A percentile compares a stretch with the other conserved stretches of the same genome.
Evolutionary conservation across 2,888 invertebrate species (phyloP).

Genomic region (Tipula helvola): DNA sequence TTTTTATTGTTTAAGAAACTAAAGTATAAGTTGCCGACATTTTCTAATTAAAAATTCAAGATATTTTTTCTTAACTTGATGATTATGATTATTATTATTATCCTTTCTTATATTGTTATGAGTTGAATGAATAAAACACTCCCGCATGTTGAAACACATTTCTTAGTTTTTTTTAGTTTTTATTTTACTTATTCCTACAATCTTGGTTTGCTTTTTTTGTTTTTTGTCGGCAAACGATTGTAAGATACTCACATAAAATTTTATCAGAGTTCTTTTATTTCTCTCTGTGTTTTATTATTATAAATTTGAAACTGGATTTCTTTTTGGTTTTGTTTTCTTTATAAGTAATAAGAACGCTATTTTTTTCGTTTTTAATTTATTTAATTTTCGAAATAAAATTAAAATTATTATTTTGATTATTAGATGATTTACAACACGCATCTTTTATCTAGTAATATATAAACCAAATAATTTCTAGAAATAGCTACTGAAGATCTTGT

Average conservation of each 20-base stretch:
- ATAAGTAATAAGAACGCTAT: neutral
- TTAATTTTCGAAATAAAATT: neutral
- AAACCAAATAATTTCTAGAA: too few relatives aligned
- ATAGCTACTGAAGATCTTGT: too few relatives aligned
- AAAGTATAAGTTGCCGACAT: neutral
- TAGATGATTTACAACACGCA: neutral
- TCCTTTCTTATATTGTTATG: neutral
- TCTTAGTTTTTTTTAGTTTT: neutral
- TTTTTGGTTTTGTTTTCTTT: neutral
- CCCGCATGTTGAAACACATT: neutral
- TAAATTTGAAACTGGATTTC: neutral
- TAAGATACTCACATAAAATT: neutral
- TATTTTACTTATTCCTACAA: neutral
- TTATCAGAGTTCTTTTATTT: neutral
- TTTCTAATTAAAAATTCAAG: neutral
- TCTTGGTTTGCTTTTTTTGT: neutral
- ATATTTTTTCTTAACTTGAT: neutral
- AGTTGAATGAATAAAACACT: neutral
- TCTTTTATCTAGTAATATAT: too few relatives aligned
- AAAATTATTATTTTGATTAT: neutral
- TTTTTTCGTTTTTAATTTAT: neutral
- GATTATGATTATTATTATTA: neutral
- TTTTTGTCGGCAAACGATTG: neutral
- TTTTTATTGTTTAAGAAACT: neutral
- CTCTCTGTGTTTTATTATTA: neutral